Evolutionary conservation across 2,113 vertebrate species (phyloP).

Genomic region (Ranitomeya imitator): DNA sequence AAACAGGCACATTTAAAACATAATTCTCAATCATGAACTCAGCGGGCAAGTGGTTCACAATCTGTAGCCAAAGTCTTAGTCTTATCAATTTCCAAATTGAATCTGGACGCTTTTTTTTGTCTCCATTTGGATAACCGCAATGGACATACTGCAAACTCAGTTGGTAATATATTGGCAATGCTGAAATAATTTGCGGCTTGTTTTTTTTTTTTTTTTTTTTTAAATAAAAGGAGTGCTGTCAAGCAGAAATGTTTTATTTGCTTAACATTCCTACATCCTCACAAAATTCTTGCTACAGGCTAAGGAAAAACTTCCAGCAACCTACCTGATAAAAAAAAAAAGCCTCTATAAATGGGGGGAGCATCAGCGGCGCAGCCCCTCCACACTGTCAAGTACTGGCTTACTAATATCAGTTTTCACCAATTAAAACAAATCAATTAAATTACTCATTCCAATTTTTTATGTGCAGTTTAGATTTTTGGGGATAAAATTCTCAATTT

Average conservation of each 20-base stretch:
- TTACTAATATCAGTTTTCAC: background rate
- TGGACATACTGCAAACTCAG: slow-evolving; percentile 76
- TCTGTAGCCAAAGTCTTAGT: slow-evolving; percentile 76
- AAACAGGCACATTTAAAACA: slow-evolving; percentile 91
- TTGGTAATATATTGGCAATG: slow-evolving; percentile 71
- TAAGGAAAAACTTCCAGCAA: slow-evolving; percentile 78
- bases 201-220: slow-evolving; percentile 59
- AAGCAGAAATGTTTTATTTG: slow-evolving; percentile 73
- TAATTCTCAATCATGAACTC: slow-evolving; percentile 94
- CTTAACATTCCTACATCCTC: slow-evolving; percentile 73
- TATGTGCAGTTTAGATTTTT: background rate
- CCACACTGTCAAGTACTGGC: slow-evolving; percentile 58
- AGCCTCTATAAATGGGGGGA: slow-evolving; percentile 67
- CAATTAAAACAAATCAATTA: background rate
- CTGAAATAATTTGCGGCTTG: slow-evolving; percentile 79
- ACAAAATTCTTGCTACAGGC: slow-evolving; percentile 82
- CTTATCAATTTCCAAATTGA: slow-evolving; percentile 63
- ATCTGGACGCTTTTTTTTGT: slow-evolving; percentile 61
- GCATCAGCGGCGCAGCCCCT: slow-evolving; percentile 73
- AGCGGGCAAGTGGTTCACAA: slow-evolving; percentile 98
- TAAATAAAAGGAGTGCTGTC: slow-evolving; percentile 71
- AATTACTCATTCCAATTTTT: background rate
- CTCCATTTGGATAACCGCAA: slow-evolving; percentile 67
- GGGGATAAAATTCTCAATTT: background rate
- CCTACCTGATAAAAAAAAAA: slow-evolving; percentile 76